Evolutionary conservation across 2,888 invertebrate species (phyloP).

Genomic region (Eilema depressum): DNA sequence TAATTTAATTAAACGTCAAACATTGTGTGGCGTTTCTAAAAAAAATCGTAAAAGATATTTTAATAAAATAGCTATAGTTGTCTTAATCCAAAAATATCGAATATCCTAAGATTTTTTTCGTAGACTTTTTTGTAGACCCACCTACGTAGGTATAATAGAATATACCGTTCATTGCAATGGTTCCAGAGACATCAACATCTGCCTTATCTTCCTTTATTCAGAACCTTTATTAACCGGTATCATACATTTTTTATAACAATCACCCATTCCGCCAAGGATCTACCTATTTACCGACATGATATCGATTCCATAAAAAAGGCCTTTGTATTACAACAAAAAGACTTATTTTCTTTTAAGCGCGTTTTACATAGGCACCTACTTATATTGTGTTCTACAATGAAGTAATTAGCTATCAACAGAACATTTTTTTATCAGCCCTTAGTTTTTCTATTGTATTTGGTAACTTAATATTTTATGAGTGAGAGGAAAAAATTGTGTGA

Average conservation of each 20-base stretch:
- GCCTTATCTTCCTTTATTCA: conserved; percentile 25
- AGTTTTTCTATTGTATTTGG: conserved; percentile 75
- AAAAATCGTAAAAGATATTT: too few relatives aligned
- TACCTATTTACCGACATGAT: conserved; percentile 73
- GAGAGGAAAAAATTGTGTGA: conserved; percentile 69
- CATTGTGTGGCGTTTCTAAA: too few relatives aligned
- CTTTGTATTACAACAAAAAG: conserved; percentile 79
- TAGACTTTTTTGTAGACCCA: background rate
- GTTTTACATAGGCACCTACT: conserved; percentile 71
- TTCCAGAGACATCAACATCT: conserved; percentile 28
- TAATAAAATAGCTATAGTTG: background rate
- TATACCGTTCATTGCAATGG: background rate
- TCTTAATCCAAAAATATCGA: background rate
- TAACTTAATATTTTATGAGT: conserved; percentile 85
- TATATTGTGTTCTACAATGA: conserved; percentile 78
- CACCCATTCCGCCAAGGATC: conserved; percentile 59
- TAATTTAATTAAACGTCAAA: too few relatives aligned
- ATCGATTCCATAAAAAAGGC: conserved; percentile 75
- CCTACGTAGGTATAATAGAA: background rate
- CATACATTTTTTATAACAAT: conserved; percentile 36
- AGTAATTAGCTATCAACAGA: conserved; percentile 85
- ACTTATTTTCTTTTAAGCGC: conserved; percentile 80
- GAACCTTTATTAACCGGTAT: conserved; percentile 29
- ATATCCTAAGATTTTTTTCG: background rate
- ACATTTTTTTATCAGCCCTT: conserved; percentile 72